Evolutionary conservation across 2,113 vertebrate species (phyloP).

Genomic region (Pandion haliaetus): DNA sequence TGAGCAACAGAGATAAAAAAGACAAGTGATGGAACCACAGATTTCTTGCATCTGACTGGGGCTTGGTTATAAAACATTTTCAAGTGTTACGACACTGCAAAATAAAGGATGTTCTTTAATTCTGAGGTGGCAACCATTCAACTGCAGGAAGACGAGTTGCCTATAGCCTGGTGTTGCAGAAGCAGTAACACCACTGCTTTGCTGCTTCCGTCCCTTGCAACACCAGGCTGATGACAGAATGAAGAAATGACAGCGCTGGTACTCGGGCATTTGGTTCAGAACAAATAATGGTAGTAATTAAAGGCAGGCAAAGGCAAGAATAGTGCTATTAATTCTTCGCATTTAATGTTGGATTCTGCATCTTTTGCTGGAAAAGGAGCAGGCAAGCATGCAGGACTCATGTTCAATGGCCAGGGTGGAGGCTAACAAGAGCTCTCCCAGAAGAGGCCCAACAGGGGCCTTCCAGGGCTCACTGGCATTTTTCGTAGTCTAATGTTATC

Average conservation of each 20-base stretch:
- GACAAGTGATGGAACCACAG: neutral
- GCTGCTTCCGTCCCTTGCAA: neutral
- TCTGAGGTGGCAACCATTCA: no score
- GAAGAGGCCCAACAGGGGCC: neutral
- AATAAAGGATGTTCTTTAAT: neutral
- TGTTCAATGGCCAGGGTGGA: neutral
- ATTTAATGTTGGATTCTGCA: neutral
- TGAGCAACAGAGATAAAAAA: neutral
- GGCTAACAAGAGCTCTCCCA: neutral
- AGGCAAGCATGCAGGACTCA: neutral
- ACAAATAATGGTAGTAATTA: neutral
- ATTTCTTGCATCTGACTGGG: neutral
- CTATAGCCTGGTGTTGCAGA: rapidly evolving
- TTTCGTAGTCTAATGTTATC: neutral
- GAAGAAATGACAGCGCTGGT: neutral
- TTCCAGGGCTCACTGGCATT: neutral
- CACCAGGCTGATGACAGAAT: neutral
- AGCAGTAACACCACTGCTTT: no score
- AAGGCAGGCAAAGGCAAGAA: neutral
- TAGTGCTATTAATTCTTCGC: neutral
- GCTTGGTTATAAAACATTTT: neutral
- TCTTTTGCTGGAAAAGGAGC: neutral
- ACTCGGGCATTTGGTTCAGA: neutral
- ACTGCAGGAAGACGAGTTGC: neutral
- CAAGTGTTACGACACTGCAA: neutral